Base-by-base conservation (phyloP, 2,888 invertebrate species). In the Homarus gammarus region DNA sequence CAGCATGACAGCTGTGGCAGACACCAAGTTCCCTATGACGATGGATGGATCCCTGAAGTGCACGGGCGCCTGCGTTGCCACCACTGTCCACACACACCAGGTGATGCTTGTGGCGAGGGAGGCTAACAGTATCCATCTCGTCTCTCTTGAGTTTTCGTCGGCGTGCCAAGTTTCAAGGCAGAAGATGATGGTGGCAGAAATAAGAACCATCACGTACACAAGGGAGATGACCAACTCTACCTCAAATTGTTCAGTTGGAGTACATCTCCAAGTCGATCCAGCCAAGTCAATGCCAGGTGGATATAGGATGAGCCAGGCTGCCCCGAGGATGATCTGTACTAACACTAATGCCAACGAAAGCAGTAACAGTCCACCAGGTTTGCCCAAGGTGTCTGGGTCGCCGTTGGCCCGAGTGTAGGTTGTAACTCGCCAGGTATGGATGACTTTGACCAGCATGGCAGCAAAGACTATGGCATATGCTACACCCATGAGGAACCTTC, bases 231-330 rank as follows among this genome's bases (percentile, higher is more conserved):
- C 93, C 31, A 94, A 93, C 8, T 94, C 93, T 79, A 93, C 93
- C 90, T 94, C 94, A 90, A 94, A 94, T 85, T 93, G 93, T 75
- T 93, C 93, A 36, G 93, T 92, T 1, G 94, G 94, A 15, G 93
- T 92, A 92, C 94, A 94, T 12, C 93, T 84, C 92, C 92, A 92
- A 0, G 91, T 83, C 18, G 90, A 83, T 22, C 90, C 92, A 22
- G 91, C 90, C 15, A 92, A 56, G 36, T 93, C 93, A 33, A 93
- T 93, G 22, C 93, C 92, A 0, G 94, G 94, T 0, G 93, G 93
- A 70, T 93, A 93, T 5, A 94, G 92, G 68, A 94, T 93, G 31
- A 94, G 93, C 94, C 94, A 94, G 70, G 94, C 94, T 2, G 93
- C 93, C 31, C 93, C 93, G 38, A 94, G 93, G 75, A 94, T 93